These are phyloP conservation scores for Myotis pilosus DNA, from an alignment of 2,797 vertebrate genomes.

Conservation along the genomic window DNA sequence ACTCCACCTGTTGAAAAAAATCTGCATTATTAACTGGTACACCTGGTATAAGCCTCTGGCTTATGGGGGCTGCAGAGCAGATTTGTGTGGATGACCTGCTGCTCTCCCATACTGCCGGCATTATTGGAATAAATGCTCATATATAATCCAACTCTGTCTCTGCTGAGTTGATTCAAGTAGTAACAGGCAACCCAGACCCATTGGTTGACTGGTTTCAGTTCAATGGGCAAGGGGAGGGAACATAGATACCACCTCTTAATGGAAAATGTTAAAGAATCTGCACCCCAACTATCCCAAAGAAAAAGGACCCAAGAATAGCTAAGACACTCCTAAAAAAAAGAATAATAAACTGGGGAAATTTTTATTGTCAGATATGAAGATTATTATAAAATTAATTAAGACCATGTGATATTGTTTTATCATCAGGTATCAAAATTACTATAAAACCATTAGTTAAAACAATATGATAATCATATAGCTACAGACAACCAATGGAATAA, in stretches of 20 bases:
- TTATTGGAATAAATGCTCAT: neutral
- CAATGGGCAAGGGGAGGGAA: neutral
- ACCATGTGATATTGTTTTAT: neutral
- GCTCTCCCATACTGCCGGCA: neutral
- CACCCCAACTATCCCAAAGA: neutral
- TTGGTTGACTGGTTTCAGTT: neutral
- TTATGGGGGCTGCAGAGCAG: too few species aligned
- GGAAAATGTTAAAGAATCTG: neutral
- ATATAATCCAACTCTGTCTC: neutral
- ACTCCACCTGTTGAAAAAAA: too few species aligned
- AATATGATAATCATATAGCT: neutral
- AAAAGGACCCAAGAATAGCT: neutral
- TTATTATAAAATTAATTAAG: constrained; percentile 21
- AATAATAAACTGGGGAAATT: neutral
- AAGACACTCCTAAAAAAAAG: neutral
- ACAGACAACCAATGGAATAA: neutral
- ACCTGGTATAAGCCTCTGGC: too few species aligned
- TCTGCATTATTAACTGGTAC: too few species aligned
- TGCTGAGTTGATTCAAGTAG: neutral
- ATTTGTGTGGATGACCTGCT: too few species aligned
- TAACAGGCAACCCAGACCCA: neutral
- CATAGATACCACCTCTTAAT: neutral
- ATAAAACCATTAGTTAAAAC: constrained; percentile 16
- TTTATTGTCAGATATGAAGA: neutral
- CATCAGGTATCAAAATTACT: neutral